A percentile compares a stretch with the other conserved stretches of the same genome.
Conservation (phyloP, 1,140 invertebrate genomes). For the Medauroidea extradentata region DNA sequence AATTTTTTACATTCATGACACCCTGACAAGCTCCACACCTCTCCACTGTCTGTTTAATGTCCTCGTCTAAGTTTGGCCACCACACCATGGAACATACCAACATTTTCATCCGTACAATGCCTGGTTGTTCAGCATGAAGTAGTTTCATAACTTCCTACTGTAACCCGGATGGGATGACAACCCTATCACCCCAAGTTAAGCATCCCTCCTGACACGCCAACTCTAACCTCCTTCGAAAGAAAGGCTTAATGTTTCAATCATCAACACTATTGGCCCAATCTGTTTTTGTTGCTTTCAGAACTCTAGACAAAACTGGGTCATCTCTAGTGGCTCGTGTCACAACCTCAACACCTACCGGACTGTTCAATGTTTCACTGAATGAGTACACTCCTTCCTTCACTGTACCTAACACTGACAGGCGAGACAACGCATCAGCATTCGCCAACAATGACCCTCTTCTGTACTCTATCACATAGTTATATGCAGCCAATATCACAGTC, state of each 20-base stretch:
- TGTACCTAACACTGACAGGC: too few species aligned
- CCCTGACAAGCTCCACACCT: background rate
- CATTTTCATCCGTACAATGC: constrained; percentile 38
- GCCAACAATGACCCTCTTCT: too few species aligned
- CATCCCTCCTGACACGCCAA: background rate
- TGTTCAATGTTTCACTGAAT: too few species aligned
- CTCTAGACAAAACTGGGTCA: too few species aligned
- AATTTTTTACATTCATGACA: background rate
- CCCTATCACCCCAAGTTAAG: constrained; percentile 18
- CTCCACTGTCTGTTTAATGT: constrained; percentile 25
- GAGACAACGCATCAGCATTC: too few species aligned
- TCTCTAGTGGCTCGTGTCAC: too few species aligned
- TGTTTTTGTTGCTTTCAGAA: background rate
- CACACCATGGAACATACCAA: constrained; percentile 35
- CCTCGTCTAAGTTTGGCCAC: constrained; percentile 36
- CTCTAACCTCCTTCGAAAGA: background rate
- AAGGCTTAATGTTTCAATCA: background rate
- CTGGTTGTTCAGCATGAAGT: constrained; percentile 24
- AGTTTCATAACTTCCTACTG: background rate
- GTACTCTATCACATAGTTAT: too few species aligned
- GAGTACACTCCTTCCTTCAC: too few species aligned
- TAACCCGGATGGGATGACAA: constrained; percentile 31
- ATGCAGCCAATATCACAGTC: too few species aligned
- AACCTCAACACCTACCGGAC: too few species aligned
- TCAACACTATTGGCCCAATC: background rate